phyloP scores from a whole-genome alignment of 2,888 invertebrate genomes.

The Hydraecia micacea region DNA sequence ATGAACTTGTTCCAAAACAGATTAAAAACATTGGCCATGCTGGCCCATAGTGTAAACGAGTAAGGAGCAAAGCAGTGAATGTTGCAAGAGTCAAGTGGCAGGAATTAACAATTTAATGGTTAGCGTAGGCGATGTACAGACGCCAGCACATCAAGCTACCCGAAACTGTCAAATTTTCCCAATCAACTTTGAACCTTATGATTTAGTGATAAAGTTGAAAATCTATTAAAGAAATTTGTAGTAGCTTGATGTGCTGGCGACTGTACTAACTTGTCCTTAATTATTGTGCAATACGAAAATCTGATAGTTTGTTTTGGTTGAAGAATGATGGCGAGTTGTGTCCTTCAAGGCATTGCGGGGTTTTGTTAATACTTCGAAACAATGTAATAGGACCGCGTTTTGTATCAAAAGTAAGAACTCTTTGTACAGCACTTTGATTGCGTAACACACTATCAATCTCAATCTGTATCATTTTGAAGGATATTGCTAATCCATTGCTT shows the following conservation, averaged over 20 bases:
- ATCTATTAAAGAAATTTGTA: no score
- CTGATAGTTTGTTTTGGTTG: slow-evolving; percentile 40
- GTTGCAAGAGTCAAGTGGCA: slow-evolving; percentile 45
- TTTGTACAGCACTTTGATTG: not conserved
- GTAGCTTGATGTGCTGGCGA: no score
- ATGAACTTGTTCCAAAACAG: slow-evolving; percentile 43
- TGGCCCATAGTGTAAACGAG: slow-evolving; percentile 14
- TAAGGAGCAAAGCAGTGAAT: slow-evolving; percentile 16
- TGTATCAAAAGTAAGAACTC: not conserved
- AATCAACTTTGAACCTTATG: no score
- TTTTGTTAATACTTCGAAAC: not conserved
- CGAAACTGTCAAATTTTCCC: no score
- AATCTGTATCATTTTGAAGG: no score
- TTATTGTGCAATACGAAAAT: slow-evolving; percentile 53
- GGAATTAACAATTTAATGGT: slow-evolving; percentile 51
- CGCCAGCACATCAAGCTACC: no score
- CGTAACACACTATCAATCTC: no score
- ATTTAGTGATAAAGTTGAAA: no score
- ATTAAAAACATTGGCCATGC: slow-evolving; percentile 32
- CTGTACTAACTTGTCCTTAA: slow-evolving; percentile 52
- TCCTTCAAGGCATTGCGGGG: slow-evolving; percentile 8
- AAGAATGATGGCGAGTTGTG: slow-evolving; percentile 25
- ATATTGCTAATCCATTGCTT: no score
- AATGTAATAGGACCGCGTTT: not conserved
- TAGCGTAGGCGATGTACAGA: slow-evolving; percentile 62